Evolutionary conservation across 2,888 invertebrate species (phyloP), one percentile per base, ranked within the genome.

Genomic region (Chalcis sispes): DNA sequence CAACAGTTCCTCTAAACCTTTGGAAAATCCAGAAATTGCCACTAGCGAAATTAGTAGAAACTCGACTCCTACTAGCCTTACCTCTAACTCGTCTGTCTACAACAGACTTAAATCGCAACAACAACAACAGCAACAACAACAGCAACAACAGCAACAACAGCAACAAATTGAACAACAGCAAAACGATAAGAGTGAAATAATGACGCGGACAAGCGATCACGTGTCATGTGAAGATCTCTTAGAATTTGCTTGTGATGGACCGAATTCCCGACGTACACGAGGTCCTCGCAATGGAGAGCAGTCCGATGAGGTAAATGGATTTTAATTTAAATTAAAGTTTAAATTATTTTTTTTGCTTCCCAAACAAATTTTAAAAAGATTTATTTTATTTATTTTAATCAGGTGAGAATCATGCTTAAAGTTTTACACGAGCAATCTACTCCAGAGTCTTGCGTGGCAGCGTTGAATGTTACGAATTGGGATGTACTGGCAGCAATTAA

Each of bases 201-300:
- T 81, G 70, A 77, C 78, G n/a, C 81, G 87, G 18, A 88, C 87
- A 66, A 86, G 93, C 59, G 96, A 96, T 85, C 95, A 96, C 82
- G 97, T 97, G 0, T 96, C 96, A 61, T 97, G 96, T 82, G 97
- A 97, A 87, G 97, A 97, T 89, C 90, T 97, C 72, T 89, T 97
- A 70, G 96, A 97, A 86, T 97, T 97, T 85, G 95, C 96, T 0
- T 94, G 95, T 86, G 93, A 94, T 81, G 95, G 94, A 79, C 96
- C 96, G 0, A 94, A 90, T 79, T 86, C 89, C 1, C 85, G 89
- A 27, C 83, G 94, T 81, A 95, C 96, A 0, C 92, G 94, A 54
- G 95, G 95, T 61, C 92, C 95, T 4, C 96, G 96, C 15, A 93
- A 94, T 15, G 96, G 88, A 0, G 86, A 88, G 54, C 87, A 96